Percentiles rank a stretch among this genome's conserved stretches.
Conservation (phyloP, 2,113 vertebrate genomes). For the Etia nguti region DNA sequence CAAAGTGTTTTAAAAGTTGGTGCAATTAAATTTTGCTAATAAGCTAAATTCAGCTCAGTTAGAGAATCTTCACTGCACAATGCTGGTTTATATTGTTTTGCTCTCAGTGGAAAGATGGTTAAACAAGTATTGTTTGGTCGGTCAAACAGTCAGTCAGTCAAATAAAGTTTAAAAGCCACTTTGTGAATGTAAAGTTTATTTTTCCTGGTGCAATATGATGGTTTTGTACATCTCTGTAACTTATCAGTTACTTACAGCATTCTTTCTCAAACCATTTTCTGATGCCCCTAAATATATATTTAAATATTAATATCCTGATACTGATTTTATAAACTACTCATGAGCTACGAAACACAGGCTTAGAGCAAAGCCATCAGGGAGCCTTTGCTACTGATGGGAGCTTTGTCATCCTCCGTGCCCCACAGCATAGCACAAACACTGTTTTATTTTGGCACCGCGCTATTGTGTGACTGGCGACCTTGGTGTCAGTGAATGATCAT, state of each 20-base stretch:
- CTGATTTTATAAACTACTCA: neutral
- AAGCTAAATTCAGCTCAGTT: neutral
- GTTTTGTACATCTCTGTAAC: neutral
- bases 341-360: neutral
- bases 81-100: neutral
- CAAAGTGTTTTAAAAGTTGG: accelerated
- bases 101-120: too few relatives aligned
- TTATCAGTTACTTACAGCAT: neutral
- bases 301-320: neutral
- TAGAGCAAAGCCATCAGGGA: neutral
- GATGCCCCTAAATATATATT: neutral
- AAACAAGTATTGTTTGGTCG: neutral
- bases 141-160: neutral
- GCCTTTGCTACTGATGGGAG: neutral
- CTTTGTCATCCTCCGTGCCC: neutral
- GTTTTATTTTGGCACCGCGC: neutral
- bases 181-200: neutral
- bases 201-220: neutral
- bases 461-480: neutral
- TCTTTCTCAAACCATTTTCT: neutral
- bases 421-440: neutral
- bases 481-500: neutral
- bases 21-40: neutral
- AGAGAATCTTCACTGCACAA: neutral
- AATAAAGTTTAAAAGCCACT: neutral